Conservation (phyloP, 2,113 vertebrate species). For the Ornithorhynchus anatinus region DNA sequence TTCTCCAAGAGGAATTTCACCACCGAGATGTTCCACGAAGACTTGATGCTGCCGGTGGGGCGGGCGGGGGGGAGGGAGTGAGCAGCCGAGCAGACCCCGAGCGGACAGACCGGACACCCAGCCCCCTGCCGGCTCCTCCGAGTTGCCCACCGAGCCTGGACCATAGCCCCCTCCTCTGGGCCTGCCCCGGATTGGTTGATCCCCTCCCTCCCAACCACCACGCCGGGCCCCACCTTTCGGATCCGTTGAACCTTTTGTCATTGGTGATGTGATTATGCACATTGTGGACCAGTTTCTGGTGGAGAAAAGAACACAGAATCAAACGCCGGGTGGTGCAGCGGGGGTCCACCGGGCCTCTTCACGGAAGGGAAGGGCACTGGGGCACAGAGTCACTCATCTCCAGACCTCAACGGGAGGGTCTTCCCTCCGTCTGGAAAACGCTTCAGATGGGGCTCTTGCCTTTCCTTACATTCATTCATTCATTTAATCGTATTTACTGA, state of each 20-base stretch:
- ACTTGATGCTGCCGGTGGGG: conserved; percentile 63
- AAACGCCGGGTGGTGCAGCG: not conserved
- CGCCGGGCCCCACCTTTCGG: conserved; percentile 66
- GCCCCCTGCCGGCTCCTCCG: not conserved
- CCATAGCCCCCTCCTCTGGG: not conserved
- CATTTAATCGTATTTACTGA: not conserved
- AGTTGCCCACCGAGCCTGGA: no score
- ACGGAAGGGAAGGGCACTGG: no score
- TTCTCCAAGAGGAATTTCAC: conserved; percentile 74
- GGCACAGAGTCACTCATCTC: not conserved
- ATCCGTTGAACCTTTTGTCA: conserved; percentile 72
- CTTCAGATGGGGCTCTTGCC: not conserved
- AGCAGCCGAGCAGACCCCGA: not conserved
- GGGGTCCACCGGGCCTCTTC: not conserved
- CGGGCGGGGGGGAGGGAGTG: not conserved
- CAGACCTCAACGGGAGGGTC: not conserved
- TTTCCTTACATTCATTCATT: not conserved
- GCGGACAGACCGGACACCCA: not conserved
- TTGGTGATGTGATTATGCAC: conserved; percentile 75
- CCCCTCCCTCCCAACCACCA: not conserved
- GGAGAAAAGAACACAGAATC: conserved; percentile 25
- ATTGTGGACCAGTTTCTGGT: conserved; percentile 73
- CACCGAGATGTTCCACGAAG: conserved; percentile 74
- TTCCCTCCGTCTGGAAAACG: not conserved
- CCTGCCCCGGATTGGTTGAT: not conserved